Conservation (phyloP, 1,140 invertebrate genomes). For the Anastrepha obliqua region DNA sequence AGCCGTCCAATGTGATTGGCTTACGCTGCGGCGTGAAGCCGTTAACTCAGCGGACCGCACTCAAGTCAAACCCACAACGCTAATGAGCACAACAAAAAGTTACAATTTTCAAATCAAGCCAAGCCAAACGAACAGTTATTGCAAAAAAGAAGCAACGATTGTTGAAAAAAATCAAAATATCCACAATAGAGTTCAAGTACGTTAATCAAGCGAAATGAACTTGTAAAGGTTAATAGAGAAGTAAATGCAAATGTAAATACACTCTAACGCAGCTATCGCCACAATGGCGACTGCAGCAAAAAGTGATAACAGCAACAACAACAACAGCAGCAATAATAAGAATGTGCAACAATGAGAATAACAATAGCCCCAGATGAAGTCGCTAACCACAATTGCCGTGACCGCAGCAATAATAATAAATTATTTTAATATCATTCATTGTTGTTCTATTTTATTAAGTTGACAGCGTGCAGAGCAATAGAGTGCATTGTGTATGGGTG, state of each 20-base stretch:
- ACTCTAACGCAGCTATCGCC: slow-evolving; percentile 40
- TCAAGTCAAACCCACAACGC: background rate
- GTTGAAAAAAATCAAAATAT: slow-evolving; percentile 4
- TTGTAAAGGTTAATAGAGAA: slow-evolving; percentile 52
- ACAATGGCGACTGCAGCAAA: background rate
- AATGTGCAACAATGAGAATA: background rate
- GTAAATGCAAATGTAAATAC: slow-evolving; percentile 45
- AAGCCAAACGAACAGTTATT: background rate
- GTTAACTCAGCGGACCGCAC: background rate
- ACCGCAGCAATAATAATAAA: slow-evolving; percentile 51
- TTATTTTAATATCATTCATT: slow-evolving; percentile 50
- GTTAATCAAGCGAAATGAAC: slow-evolving; percentile 51
- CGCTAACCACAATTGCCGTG: slow-evolving; percentile 45
- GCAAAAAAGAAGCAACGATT: background rate
- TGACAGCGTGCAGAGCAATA: slow-evolving; percentile 20
- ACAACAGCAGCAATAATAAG: background rate
- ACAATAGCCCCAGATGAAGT: slow-evolving; percentile 14
- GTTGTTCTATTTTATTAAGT: slow-evolving; percentile 51
- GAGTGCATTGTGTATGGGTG: background rate
- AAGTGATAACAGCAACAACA: background rate
- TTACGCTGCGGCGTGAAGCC: background rate
- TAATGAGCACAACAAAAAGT: slow-evolving; percentile 27
- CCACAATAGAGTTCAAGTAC: slow-evolving; percentile 49
- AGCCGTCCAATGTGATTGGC: background rate
- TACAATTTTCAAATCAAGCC: slow-evolving; percentile 26